A percentile compares a stretch with the other conserved stretches of the same genome.
Evolutionary conservation across 2,797 vertebrate species (phyloP).

Genomic region (Manis crassicaudata): DNA sequence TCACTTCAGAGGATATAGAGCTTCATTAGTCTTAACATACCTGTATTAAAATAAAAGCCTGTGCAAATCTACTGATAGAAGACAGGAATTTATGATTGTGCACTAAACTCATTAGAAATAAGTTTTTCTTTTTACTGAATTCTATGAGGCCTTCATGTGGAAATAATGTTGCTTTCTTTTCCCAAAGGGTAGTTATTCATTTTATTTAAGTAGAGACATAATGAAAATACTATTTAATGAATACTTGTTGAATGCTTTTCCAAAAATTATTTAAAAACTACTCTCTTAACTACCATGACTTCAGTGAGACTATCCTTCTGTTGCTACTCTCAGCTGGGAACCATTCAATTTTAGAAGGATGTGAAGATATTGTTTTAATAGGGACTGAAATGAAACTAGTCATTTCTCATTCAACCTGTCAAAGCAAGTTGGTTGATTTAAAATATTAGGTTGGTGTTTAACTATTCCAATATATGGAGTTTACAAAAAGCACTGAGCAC

Average conservation of each 20-base stretch:
- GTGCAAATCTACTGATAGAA: not conserved
- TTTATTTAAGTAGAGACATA: constrained; percentile 14
- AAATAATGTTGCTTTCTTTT: constrained; percentile 14
- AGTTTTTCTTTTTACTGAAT: constrained; percentile 19
- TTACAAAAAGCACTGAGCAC: not conserved
- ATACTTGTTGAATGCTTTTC: not conserved
- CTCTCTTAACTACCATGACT: not conserved
- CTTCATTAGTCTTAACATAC: not conserved
- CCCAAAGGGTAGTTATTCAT: not conserved
- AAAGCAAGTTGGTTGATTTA: not conserved
- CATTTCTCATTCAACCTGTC: not conserved
- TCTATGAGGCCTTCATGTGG: not conserved
- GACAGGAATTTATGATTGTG: not conserved
- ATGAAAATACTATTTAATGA: not conserved
- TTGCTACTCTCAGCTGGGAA: not conserved
- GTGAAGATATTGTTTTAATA: not conserved
- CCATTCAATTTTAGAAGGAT: not conserved
- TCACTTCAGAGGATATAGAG: constrained; percentile 11
- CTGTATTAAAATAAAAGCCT: constrained; percentile 34
- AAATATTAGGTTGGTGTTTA: not conserved
- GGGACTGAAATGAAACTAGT: not conserved
- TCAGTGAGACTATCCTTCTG: not conserved
- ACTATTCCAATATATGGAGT: not conserved
- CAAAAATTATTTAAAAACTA: not conserved
- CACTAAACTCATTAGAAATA: constrained; percentile 23